Evolutionary conservation across 2,797 vertebrate species (phyloP).

Genomic region (Hemibagrus guttatus): DNA sequence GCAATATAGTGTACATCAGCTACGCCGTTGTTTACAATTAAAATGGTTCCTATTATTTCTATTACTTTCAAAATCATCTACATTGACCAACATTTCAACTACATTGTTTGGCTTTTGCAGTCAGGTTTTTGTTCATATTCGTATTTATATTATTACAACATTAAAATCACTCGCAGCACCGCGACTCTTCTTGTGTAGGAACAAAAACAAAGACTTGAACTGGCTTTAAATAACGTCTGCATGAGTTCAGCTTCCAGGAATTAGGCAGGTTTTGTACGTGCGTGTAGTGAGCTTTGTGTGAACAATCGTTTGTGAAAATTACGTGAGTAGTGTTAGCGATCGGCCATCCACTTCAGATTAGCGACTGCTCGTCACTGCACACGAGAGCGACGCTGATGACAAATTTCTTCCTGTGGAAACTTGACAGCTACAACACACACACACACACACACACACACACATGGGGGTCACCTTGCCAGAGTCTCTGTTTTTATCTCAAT

Average conservation of each 20-base stretch:
- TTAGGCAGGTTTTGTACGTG: not conserved
- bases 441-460: conserved; percentile 8
- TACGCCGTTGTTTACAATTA: not conserved
- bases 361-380: not conserved
- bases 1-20: too few species aligned
- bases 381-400: not conserved
- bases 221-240: not conserved
- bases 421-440: not conserved
- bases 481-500: conserved; percentile 9
- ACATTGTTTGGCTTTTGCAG: not conserved
- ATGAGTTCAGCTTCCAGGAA: not conserved
- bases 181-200: not conserved
- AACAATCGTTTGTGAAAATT: not conserved
- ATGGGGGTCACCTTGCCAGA: conserved; percentile 1
- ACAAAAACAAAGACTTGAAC: not conserved
- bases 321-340: not conserved
- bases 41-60: not conserved
- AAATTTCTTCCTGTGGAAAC: not conserved
- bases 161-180: not conserved
- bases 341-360: not conserved
- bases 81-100: not conserved
- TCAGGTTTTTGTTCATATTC: too few species aligned
- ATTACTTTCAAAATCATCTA: not conserved
- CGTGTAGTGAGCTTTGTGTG: not conserved
- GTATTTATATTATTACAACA: too few species aligned